These are phyloP conservation scores for Scrobipalpa costella DNA, from an alignment of 2,888 invertebrate genomes.

Conservation along the genomic window DNA sequence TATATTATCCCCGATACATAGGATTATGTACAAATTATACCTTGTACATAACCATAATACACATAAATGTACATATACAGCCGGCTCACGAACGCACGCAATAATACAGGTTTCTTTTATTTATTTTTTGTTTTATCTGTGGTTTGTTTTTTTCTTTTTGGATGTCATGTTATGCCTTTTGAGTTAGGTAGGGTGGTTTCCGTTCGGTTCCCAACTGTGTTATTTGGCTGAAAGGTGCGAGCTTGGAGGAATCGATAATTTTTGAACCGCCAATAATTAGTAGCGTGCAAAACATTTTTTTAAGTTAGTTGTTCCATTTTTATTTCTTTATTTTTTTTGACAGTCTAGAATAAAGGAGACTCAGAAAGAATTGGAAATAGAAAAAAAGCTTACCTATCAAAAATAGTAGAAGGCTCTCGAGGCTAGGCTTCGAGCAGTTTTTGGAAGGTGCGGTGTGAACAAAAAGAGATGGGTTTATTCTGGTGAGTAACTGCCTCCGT, in stretches of 20 bases:
- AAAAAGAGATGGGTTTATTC: too few species aligned
- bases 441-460: too few species aligned
- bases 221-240: background rate
- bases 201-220: background rate
- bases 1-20: conserved; percentile 69
- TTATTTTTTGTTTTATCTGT: conserved; percentile 35
- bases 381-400: too few species aligned
- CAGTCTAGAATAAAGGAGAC: too few species aligned
- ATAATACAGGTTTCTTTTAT: conserved; percentile 41
- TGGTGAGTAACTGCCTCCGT: too few species aligned
- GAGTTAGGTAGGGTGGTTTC: conserved; percentile 28
- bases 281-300: too few species aligned
- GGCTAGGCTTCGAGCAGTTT: too few species aligned
- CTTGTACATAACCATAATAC: conserved; percentile 37
- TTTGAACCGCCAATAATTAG: background rate
- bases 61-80: conserved; percentile 39
- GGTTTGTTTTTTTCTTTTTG: background rate
- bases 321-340: too few species aligned
- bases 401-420: too few species aligned
- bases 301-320: too few species aligned
- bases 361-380: too few species aligned
- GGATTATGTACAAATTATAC: conserved; percentile 72
- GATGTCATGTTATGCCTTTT: conserved; percentile 25
- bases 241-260: background rate
- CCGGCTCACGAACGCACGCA: conserved; percentile 55